Percentiles rank a stretch among this genome's conserved stretches.
These are phyloP conservation scores for Galerucella pusilla DNA, from an alignment of 2,888 invertebrate genomes.

Conservation along the genomic window DNA sequence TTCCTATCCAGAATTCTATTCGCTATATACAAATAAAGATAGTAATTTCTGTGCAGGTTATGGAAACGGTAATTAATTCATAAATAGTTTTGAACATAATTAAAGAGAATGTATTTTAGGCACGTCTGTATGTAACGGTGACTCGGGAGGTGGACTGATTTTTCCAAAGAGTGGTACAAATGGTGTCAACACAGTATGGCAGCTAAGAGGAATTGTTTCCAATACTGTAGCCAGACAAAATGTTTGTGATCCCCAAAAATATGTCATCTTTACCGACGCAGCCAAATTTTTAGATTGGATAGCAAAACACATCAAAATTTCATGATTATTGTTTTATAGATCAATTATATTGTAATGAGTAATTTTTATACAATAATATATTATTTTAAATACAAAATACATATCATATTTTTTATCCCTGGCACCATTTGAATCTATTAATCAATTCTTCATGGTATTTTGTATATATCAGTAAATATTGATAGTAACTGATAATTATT, in stretches of 20 bases:
- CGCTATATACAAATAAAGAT: slow-evolving; percentile 68
- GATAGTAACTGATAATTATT: no score
- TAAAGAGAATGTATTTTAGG: slow-evolving; percentile 42
- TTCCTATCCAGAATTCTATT: slow-evolving; percentile 72
- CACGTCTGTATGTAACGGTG: slow-evolving; percentile 69
- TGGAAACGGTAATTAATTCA: neutral
- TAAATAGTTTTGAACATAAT: neutral
- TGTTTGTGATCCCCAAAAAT: slow-evolving; percentile 71
- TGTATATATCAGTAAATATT: no score
- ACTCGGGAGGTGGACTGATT: slow-evolving; percentile 64
- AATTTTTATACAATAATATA: neutral
- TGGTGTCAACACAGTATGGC: slow-evolving; percentile 55
- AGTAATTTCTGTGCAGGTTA: slow-evolving; percentile 68
- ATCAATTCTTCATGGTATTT: no score
- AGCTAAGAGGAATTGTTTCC: slow-evolving; percentile 68
- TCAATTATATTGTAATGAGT: neutral
- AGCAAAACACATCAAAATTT: neutral
- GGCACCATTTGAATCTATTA: no score
- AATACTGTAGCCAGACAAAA: slow-evolving; percentile 70
- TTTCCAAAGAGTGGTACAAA: slow-evolving; percentile 55
- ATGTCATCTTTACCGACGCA: slow-evolving; percentile 73
- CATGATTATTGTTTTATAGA: neutral
- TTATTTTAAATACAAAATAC: neutral
- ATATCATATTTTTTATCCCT: neutral
- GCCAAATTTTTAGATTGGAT: slow-evolving; percentile 66